Evolutionary conservation across 2,888 invertebrate species (phyloP), one percentile per base, ranked within the genome.

Genomic region (Acheta domesticus): DNA sequence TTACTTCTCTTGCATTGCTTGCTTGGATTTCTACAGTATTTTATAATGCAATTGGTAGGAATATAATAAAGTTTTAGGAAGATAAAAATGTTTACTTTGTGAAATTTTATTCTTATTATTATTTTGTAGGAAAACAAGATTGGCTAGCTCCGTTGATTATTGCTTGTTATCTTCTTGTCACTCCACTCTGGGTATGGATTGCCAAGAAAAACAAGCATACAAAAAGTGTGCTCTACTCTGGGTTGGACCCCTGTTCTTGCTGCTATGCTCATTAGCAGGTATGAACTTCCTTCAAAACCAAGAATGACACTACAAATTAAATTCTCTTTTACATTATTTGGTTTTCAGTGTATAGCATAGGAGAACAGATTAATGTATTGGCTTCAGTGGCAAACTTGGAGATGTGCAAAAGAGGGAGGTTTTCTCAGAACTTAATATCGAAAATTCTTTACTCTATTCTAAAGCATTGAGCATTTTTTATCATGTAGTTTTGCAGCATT

Each of bases 231-330:
- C 88, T 95, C 11, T 91, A 91, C 83, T 89, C 90, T 80, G 94
- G 94, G 94, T 19, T 94, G 94, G 94, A 90, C 91, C 1, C 94
- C 94, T 0, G 93, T 94, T 12, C 90, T 94, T 84, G 89, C 91
- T 80, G 93, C 94, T n/a, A 94, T 94, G 94, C 85, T 93, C 75
- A 93, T 94, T 83, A 93, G 93, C 88, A 93, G 91, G 91, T 91
- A 80, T 83, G 82, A 79, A 36, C 5, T 36, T 36, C 36, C 36
- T 8, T 36, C 5, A 36, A 36, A 36, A 36, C 36, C 36, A 36
- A 36, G 8, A 36, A 36, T 36, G 8, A 36, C 5, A 36, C 8
- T 36, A 23, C 4, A 36, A 36, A 36, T 36, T 36, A 36, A 36
- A 36, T 36, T 36, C 36, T 36, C 8, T 5, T 36, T 36, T 36